Percentiles rank a stretch among this genome's conserved stretches.
Evolutionary conservation across 2,797 vertebrate genomes (phyloP).

Genomic region (Atherinosoma microstoma): DNA sequence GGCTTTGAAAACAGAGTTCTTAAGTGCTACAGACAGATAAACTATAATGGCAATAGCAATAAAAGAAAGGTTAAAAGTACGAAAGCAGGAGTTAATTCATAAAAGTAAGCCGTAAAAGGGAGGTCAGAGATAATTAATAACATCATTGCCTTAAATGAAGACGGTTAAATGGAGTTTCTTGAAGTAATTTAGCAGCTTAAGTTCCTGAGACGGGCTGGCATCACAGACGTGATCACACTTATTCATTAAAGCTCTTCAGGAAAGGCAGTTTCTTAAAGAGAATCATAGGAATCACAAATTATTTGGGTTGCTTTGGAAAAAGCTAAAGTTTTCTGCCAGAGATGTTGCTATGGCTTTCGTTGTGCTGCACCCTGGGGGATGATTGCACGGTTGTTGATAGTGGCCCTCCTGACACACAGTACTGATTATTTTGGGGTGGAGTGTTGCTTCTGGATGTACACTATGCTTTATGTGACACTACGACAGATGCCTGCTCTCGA

Average conservation of each 20-base stretch:
- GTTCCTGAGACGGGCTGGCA: slow-evolving; percentile 8
- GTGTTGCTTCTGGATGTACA: slow-evolving; percentile 52
- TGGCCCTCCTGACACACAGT: slow-evolving; percentile 69
- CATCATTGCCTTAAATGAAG: slow-evolving; percentile 24
- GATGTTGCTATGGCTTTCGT: slow-evolving; percentile 55
- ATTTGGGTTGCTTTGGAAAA: slow-evolving; percentile 23
- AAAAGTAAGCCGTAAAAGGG: slow-evolving; percentile 31
- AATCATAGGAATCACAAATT: slow-evolving; percentile 34
- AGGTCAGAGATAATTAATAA: slow-evolving; percentile 30
- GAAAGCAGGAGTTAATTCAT: slow-evolving; percentile 29
- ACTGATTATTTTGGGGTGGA: slow-evolving; percentile 76
- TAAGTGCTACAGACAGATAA: slow-evolving; percentile 38
- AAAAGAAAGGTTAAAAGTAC: slow-evolving; percentile 32
- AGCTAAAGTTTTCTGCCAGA: slow-evolving; percentile 26
- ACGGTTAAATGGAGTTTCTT: not conserved
- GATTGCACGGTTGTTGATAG: slow-evolving; percentile 75
- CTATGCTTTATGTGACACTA: slow-evolving; percentile 36
- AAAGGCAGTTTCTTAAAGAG: slow-evolving; percentile 18
- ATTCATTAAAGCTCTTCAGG: not conserved
- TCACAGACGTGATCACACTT: slow-evolving; percentile 28
- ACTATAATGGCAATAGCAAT: slow-evolving; percentile 25
- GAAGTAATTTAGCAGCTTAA: slow-evolving; percentile 22
- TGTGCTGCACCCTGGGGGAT: slow-evolving; percentile 68
- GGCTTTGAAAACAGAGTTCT: slow-evolving; percentile 32
- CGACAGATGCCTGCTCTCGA: slow-evolving; percentile 45